These are phyloP conservation scores for Linnaemya tessellans DNA, from an alignment of 2,888 invertebrate genomes.

Conservation along the genomic window DNA sequence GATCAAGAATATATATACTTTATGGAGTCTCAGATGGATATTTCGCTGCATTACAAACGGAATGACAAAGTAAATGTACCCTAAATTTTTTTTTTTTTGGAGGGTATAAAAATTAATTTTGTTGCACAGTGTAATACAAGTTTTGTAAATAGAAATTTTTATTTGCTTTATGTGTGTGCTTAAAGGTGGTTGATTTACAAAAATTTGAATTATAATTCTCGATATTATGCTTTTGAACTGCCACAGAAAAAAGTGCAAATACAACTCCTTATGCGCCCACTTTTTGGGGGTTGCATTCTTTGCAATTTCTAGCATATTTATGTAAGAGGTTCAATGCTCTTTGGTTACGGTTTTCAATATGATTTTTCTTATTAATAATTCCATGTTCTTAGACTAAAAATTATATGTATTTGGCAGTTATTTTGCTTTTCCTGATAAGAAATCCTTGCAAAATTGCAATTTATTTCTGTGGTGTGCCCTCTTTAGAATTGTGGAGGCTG, in stretches of 20 bases:
- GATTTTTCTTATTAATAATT: constrained; percentile 48
- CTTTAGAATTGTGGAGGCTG: neutral
- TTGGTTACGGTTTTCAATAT: constrained; percentile 63
- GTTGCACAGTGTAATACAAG: constrained; percentile 18
- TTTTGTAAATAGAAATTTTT: constrained; percentile 56
- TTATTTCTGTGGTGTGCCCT: neutral
- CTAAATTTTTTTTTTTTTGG: no score
- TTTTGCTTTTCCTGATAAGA: neutral
- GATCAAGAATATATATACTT: no score
- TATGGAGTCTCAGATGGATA: no score
- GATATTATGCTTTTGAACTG: neutral
- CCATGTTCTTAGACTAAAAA: constrained; percentile 27
- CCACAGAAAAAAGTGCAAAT: constrained; percentile 1
- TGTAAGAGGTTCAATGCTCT: constrained; percentile 57
- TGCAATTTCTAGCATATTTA: constrained; percentile 2
- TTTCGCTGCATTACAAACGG: no score
- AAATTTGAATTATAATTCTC: neutral
- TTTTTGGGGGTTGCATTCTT: neutral
- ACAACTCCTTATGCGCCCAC: neutral
- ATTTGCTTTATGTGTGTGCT: constrained; percentile 15
- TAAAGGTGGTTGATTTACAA: constrained; percentile 30
- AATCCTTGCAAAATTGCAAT: constrained; percentile 8
- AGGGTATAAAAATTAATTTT: neutral
- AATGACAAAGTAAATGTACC: no score
- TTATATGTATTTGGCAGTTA: constrained; percentile 34